A percentile compares a stretch with the other conserved stretches of the same genome.
Evolutionary conservation across 2,113 vertebrate species (phyloP).

Genomic region (Scomber japonicus): DNA sequence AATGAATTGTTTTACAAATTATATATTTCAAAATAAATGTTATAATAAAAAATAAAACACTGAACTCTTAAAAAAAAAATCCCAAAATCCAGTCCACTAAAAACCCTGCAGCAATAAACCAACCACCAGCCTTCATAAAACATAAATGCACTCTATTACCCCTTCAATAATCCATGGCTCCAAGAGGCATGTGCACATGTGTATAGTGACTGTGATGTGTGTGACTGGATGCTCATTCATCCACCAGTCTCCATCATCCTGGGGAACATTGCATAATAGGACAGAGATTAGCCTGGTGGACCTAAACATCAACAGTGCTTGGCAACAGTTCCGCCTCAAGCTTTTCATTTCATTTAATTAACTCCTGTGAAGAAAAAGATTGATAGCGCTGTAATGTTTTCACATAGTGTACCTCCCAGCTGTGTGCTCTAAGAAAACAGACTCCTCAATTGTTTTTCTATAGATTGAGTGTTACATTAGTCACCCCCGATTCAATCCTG

Average conservation of each 20-base stretch:
- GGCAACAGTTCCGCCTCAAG: constrained; percentile 9
- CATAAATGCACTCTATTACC: background rate
- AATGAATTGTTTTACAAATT: background rate
- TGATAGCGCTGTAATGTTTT: background rate
- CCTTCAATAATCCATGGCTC: background rate
- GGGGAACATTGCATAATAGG: constrained; percentile 24
- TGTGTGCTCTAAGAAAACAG: no score
- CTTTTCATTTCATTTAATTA: constrained; percentile 1
- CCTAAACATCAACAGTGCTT: constrained; percentile 27
- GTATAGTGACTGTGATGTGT: background rate
- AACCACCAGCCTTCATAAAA: background rate
- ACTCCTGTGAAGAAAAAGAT: background rate
- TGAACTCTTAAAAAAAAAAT: no score
- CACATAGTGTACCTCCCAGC: background rate
- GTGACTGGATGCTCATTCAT: constrained; percentile 47
- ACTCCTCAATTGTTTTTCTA: background rate
- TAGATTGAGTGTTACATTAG: background rate
- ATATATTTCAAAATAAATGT: background rate
- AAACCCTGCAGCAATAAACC: no score
- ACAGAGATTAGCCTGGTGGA: constrained; percentile 32
- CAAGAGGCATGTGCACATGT: constrained; percentile 5
- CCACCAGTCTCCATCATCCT: constrained; percentile 48
- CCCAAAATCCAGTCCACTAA: no score
- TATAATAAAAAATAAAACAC: no score
- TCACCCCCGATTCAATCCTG: background rate